Percentiles rank a stretch among this genome's conserved stretches.
Evolutionary conservation across 2,797 vertebrate genomes (phyloP).

Genomic region (Staurois parvus): DNA sequence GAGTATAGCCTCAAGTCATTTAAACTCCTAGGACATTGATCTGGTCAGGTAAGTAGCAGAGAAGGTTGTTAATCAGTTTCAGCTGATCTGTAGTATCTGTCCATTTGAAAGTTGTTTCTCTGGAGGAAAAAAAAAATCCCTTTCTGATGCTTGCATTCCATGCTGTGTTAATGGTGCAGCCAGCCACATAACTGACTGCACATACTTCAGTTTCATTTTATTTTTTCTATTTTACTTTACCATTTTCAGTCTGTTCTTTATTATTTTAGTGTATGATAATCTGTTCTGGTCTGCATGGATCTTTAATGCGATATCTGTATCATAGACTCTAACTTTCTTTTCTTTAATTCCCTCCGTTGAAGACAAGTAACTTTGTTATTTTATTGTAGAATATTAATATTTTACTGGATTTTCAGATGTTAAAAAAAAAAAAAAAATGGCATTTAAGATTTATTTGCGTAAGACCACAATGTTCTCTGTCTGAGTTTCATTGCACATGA

Average conservation of each 20-base stretch:
- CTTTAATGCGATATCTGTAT: background rate
- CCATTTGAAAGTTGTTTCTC: slow-evolving; percentile 6
- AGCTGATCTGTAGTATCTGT: slow-evolving; percentile 29
- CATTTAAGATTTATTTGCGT: slow-evolving; percentile 69
- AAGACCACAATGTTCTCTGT: slow-evolving; percentile 5
- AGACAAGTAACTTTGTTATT: slow-evolving; percentile 4
- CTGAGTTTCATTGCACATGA: slow-evolving; percentile 60
- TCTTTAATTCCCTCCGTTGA: background rate
- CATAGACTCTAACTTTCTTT: background rate
- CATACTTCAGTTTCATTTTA: slow-evolving; percentile 15
- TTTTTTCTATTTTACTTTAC: background rate
- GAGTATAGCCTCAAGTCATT: too few species aligned
- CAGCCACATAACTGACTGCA: background rate
- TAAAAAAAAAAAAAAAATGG: slow-evolving; percentile 65
- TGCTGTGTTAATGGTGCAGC: background rate
- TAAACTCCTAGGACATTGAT: too few species aligned
- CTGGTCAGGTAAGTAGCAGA: too few species aligned
- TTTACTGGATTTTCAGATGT: slow-evolving; percentile 72
- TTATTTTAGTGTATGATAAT: background rate
- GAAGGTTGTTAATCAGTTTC: too few species aligned
- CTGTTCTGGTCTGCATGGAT: slow-evolving; percentile 40
- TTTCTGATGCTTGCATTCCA: slow-evolving; percentile 26
- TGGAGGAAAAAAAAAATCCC: slow-evolving; percentile 1
- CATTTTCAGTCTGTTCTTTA: background rate
- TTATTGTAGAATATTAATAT: slow-evolving; percentile 55